Base-by-base conservation (phyloP, 2,888 invertebrate genomes). In the Hofmannophila pseudospretella region DNA sequence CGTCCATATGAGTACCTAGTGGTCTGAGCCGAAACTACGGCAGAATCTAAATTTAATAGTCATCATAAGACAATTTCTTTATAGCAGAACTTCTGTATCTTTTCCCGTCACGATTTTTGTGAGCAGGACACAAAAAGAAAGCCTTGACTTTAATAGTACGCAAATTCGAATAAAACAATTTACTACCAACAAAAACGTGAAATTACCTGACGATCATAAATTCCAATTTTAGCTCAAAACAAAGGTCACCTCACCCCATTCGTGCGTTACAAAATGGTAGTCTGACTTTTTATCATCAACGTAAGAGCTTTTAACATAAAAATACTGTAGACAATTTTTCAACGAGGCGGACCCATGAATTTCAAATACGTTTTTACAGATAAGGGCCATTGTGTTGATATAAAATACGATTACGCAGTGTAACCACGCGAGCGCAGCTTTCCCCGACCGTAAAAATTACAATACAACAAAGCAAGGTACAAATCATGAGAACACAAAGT, bases 361-460 rank as follows among this genome's bases (percentile, higher is more conserved):
- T 80, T 77, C 74, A 76, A 81, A 80, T 79, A 74, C 71, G 70
- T 69, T 79, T 76, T 74, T 73, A 71, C 57, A 77, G 80, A 80
- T 80, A 81, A 82, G 78, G 67, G 67, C 64, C 66, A 68, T 77
- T 79, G 78, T 76, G 78, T 76, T 74, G 72, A 82, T 76, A 76
- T 80, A 80, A 81, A 80, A 75, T 80, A 82, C 69, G 81, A 81
- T 82, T 72, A 84, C 77, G 74, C 67, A 63, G 69, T 54, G 66
- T 61, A 68, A 55, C 78, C 84, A 84, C 81, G 84, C 84, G 60
- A 81, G 60, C 68, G 51, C 60, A 58, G 56, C 57, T 66, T 71
- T 74, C 71, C 69, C 50, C 58, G 54, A 53, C 67, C 62, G 66
- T 81, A 82, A 78, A 84, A 81, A 81, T 79, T 78, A 80, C 75